Percentiles rank a stretch among this genome's conserved stretches.
phyloP scores from a whole-genome alignment of 2,888 invertebrate species.

The Cephus runcator region DNA sequence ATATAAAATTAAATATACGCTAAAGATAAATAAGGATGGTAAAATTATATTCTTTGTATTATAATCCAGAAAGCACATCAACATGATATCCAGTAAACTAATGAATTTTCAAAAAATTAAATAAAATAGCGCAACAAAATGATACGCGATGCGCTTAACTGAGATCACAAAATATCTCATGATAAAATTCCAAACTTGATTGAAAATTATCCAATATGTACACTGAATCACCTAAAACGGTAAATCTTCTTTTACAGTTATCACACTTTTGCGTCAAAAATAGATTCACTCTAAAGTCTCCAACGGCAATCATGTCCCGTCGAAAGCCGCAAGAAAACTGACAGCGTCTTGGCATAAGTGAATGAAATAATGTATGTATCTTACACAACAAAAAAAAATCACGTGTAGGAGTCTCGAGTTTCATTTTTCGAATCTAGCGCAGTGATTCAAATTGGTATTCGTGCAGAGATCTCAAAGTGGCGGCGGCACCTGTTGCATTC shows the following conservation, averaged over 20 bases:
- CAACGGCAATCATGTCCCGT: neutral
- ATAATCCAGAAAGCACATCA: neutral
- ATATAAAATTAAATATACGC: neutral
- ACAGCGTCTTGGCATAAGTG: neutral
- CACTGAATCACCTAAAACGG: conserved; percentile 18
- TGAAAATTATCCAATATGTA: conserved; percentile 7
- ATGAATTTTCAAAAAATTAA: neutral
- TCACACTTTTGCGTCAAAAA: neutral
- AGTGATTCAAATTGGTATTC: neutral
- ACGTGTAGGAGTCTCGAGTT: conserved; percentile 16
- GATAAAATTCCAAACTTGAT: conserved; percentile 1
- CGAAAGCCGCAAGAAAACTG: neutral
- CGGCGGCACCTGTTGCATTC: conserved; percentile 20
- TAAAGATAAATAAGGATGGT: neutral
- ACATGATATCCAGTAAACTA: neutral
- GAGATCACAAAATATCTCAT: neutral
- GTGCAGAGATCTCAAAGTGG: conserved; percentile 3
- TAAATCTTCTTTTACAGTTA: neutral
- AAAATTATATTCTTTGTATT: neutral
- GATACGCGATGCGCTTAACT: neutral
- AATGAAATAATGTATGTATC: neutral
- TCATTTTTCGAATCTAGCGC: conserved; percentile 14
- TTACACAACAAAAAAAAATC: neutral
- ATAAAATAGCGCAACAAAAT: neutral
- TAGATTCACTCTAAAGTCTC: neutral